A percentile compares a stretch with the other conserved stretches of the same genome.
These are phyloP conservation scores for Ormyrus pomaceus DNA, from an alignment of 2,888 invertebrate genomes.

Conservation along the genomic window DNA sequence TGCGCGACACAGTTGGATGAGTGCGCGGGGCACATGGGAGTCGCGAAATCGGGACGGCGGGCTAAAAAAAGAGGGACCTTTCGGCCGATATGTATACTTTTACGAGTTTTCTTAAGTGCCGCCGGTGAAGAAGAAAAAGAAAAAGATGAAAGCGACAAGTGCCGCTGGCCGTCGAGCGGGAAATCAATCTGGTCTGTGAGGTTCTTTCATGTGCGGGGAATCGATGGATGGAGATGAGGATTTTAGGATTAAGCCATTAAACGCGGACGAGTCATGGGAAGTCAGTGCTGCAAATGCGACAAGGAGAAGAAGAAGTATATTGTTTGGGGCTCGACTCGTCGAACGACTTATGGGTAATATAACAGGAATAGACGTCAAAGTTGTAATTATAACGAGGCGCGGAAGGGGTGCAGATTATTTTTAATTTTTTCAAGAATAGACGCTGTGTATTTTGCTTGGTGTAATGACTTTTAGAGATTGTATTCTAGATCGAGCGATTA, in stretches of 20 bases:
- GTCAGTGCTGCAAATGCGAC: conserved; percentile 74
- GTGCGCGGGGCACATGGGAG: not conserved
- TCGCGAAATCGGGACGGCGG: conserved; percentile 14
- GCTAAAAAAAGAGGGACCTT: conserved; percentile 23
- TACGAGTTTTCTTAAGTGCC: not conserved
- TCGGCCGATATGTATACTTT: conserved; percentile 15
- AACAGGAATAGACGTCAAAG: too few relatives aligned
- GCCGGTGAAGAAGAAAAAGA: too few relatives aligned
- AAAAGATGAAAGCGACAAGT: not conserved
- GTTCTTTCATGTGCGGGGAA: not conserved
- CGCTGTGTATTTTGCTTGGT: not conserved
- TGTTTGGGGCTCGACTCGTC: conserved; percentile 60
- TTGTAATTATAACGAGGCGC: too few relatives aligned
- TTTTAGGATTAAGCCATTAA: conserved; percentile 14
- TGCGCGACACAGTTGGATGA: not conserved
- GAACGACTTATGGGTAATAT: conserved; percentile 61
- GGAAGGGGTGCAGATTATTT: too few relatives aligned
- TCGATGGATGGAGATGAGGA: conserved; percentile 47
- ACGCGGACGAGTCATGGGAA: conserved; percentile 67
- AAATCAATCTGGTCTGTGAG: too few relatives aligned
- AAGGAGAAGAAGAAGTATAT: conserved; percentile 67
- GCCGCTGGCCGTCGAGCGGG: not conserved
- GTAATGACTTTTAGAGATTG: conserved; percentile 1
- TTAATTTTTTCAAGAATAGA: too few relatives aligned
- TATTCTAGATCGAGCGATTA: conserved; percentile 26